Evolutionary conservation across 2,113 vertebrate genomes (phyloP).

Genomic region (Todiramphus saurophagus): DNA sequence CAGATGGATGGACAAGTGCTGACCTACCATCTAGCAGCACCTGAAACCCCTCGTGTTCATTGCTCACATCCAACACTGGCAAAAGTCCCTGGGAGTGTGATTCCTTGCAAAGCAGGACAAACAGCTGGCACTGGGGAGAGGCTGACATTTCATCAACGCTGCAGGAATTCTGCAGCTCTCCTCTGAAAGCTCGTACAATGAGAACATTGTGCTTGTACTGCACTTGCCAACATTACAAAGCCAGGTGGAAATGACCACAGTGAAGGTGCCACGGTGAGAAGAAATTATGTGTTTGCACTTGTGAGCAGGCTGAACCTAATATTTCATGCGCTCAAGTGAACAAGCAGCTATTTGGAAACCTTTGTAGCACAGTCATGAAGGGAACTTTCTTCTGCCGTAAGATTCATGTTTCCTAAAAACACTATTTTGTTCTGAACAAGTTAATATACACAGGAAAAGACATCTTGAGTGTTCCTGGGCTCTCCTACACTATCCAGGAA

Average conservation of each 20-base stretch:
- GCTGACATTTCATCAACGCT: background rate
- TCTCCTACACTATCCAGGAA: slow-evolving; percentile 40
- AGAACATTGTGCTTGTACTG: background rate
- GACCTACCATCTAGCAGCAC: background rate
- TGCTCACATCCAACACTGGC: background rate
- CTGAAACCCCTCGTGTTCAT: background rate
- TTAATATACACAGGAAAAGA: slow-evolving; percentile 33
- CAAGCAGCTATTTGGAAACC: background rate
- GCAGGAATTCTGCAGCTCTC: background rate
- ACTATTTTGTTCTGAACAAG: slow-evolving; percentile 2
- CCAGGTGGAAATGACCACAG: background rate
- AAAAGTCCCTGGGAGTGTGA: background rate
- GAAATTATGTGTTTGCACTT: background rate
- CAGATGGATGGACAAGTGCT: background rate
- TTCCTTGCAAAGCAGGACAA: background rate
- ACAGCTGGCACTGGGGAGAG: rapidly evolving
- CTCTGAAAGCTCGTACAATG: background rate
- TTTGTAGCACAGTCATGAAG: background rate
- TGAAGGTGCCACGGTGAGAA: background rate
- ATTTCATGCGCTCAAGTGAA: slow-evolving; percentile 1
- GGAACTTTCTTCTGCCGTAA: background rate
- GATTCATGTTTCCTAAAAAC: slow-evolving; percentile 3
- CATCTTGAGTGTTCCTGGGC: slow-evolving; percentile 51
- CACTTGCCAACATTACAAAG: background rate
- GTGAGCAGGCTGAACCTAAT: slow-evolving; percentile 3